A percentile compares a stretch with the other conserved stretches of the same genome.
Conservation (phyloP, 2,888 invertebrate genomes). For the Tetragnatha montana region DNA sequence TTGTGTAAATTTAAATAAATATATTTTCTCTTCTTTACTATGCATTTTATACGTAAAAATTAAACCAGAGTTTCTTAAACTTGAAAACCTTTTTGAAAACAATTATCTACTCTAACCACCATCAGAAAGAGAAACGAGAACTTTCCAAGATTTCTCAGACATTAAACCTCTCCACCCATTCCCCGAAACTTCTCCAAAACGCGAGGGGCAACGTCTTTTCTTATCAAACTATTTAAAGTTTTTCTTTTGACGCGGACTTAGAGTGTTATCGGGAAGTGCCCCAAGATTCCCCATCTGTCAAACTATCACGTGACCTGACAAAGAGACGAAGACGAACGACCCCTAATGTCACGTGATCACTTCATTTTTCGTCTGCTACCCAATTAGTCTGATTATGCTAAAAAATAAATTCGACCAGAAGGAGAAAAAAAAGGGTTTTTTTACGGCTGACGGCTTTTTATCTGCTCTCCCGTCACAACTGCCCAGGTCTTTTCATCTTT, state of each 20-base stretch:
- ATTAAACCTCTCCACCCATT: neutral
- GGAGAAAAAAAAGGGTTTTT: slow-evolving; percentile 40
- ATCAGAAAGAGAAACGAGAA: too few relatives aligned
- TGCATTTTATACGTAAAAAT: too few relatives aligned
- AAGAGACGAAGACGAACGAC: slow-evolving; percentile 69
- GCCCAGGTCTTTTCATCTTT: slow-evolving; percentile 68
- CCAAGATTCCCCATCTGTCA: slow-evolving; percentile 64
- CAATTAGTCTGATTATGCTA: slow-evolving; percentile 69
- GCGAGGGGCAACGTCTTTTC: neutral
- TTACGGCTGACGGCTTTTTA: slow-evolving; percentile 22
- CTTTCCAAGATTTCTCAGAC: too few relatives aligned
- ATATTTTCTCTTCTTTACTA: too few relatives aligned
- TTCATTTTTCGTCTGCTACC: slow-evolving; percentile 69
- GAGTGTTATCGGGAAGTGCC: slow-evolving; percentile 49
- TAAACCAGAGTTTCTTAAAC: too few relatives aligned
- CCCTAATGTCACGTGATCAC: slow-evolving; percentile 68
- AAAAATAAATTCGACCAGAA: slow-evolving; percentile 59
- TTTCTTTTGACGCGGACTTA: neutral
- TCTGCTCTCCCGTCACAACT: slow-evolving; percentile 58
- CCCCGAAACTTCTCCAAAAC: neutral
- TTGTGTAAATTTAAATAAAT: too few relatives aligned
- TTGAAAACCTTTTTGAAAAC: too few relatives aligned
- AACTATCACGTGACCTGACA: slow-evolving; percentile 68
- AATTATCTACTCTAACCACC: too few relatives aligned
- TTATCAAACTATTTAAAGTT: slow-evolving; percentile 1